Percentiles rank a stretch among this genome's conserved stretches.
phyloP scores from a whole-genome alignment of 2,113 vertebrate genomes.

The Chionis minor region DNA sequence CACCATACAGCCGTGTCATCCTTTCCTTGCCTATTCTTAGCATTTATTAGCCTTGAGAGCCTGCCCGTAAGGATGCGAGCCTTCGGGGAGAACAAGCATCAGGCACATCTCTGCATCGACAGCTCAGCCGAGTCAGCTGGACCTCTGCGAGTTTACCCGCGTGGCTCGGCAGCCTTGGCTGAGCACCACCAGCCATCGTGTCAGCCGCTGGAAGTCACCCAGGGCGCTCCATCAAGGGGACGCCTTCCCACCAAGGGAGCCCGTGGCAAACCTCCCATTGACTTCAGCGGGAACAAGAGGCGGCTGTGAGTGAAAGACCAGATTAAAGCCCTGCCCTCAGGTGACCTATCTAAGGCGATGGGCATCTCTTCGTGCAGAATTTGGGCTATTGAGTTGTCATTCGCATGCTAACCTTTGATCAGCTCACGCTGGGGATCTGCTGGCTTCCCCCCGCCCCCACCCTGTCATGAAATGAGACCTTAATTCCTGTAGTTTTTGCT shows the following conservation, averaged over 20 bases:
- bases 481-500: constrained; percentile 14
- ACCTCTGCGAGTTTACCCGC: neutral
- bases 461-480: neutral
- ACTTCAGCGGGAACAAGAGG: neutral
- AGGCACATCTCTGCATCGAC: neutral
- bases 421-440: neutral
- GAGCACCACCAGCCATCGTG: neutral
- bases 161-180: neutral
- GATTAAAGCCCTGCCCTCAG: constrained; percentile 3
- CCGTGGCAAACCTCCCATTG: neutral
- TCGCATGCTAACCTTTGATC: neutral
- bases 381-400: neutral
- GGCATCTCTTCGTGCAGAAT: neutral
- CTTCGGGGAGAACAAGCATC: neutral
- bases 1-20: neutral
- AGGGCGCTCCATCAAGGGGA: neutral
- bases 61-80: neutral
- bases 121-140: neutral
- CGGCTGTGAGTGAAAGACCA: neutral
- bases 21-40: neutral
- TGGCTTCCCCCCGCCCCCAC: neutral
- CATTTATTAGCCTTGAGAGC: neutral
- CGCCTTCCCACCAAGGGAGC: neutral
- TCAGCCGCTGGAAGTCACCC: neutral
- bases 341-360: neutral